Evolutionary conservation across 2,797 vertebrate genomes (phyloP), one percentile per base, ranked within the genome.

Genomic region (Crax fasciolata): DNA sequence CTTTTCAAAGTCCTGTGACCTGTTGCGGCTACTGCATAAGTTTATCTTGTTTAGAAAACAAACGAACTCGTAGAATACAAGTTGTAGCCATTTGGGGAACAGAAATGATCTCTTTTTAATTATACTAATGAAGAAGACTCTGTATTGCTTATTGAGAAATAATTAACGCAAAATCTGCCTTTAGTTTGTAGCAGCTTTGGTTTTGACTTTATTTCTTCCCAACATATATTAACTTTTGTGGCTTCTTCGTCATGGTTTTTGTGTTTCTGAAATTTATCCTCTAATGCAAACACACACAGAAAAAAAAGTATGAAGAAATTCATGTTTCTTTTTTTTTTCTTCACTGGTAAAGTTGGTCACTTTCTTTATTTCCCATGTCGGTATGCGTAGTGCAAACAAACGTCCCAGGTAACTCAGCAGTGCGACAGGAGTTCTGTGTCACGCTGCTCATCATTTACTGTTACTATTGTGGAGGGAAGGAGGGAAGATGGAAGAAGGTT

Each of bases 1-100:
- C 51, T 92, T 95, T 32, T 82, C 65, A 59, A 46, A 89, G 89
- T 78, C 58, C 58, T 78, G 43, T 84, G n/a, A 49, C 20, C 13
- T 35, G 44, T 85, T 91, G 44, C 58, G 73, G 35, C 41, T 61
- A 21, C 48, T 77, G 25, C 17, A 23, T 90, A 59, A 24, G 11
- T 84, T 82, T 51, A 8, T 70, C n/a, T 59, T 66, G 28, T 51
- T 35, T 13, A 38, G 49, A 35, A 68, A 39, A 23, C 14, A 30
- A 35, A 48, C 44, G 65, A 59, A n/a, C 19, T 11, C 44, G 39
- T n/a, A 84, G 87, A 70, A 39, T 20, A 27, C 4, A 24, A 27
- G 6, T 84, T 68, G 16, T 43, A 83, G 59, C 25, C 6, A 2
- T 86, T 90, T 90, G 52, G 49, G 14, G 57, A 32, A 24, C n/a